A percentile compares a stretch with the other conserved stretches of the same genome.
phyloP scores from a whole-genome alignment of 2,797 vertebrate species.

The Zenarchopterus dispar region DNA sequence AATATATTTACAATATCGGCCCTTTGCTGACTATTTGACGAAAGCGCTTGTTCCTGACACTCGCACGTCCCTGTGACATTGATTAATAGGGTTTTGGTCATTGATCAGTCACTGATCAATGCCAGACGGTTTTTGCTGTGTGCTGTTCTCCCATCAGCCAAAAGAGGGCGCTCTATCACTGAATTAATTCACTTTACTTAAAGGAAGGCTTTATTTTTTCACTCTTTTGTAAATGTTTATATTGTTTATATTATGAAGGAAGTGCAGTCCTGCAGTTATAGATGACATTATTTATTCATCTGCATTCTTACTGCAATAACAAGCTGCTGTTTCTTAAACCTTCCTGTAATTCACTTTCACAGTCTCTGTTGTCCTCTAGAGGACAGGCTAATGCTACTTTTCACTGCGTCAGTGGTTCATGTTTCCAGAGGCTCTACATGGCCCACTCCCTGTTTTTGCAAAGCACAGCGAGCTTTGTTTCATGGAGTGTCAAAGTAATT shows the following conservation, averaged over 20 bases:
- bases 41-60: too few relatives aligned
- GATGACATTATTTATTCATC: conserved; percentile 6
- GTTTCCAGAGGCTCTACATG: background rate
- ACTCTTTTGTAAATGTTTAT: background rate
- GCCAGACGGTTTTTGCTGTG: background rate
- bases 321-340: too few relatives aligned
- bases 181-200: too few relatives aligned
- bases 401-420: accelerated
- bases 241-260: conserved; percentile 15
- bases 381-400: conserved; percentile 43
- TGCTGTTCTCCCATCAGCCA: conserved; percentile 33
- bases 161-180: conserved; percentile 44
- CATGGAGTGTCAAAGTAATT: background rate
- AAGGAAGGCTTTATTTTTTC: conserved; percentile 11
- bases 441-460: background rate
- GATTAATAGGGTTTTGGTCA: too few relatives aligned
- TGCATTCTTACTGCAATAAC: background rate
- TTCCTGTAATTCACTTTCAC: background rate
- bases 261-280: background rate
- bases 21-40: too few relatives aligned
- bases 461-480: conserved; percentile 8
- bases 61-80: too few relatives aligned
- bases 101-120: too few relatives aligned
- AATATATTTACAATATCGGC: too few relatives aligned
- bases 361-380: conserved; percentile 36